Evolutionary conservation across 2,888 invertebrate species (phyloP), one percentile per base, ranked within the genome.

Genomic region (Dione juno): DNA sequence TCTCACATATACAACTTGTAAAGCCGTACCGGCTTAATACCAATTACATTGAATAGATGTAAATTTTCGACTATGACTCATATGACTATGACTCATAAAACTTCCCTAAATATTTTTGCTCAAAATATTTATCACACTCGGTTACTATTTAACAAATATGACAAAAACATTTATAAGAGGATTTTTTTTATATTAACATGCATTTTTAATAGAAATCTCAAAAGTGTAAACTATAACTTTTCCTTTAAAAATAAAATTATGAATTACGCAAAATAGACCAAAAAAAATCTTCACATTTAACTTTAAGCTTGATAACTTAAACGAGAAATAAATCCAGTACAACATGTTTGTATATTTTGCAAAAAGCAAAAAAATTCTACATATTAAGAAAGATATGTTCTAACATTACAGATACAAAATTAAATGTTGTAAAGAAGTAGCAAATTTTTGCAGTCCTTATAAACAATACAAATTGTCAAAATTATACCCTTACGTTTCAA

Each of bases 381-480:
- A 53, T 41, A 16, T 21, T 52, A 53, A 59, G 35, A 43, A 61
- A 67, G 50, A 19, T 52, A 61, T 43, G 41, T 61, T 61, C 53
- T 61, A 58, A 35, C 48, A 41, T 67, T 61, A 66, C 37, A 61
- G 61, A 66, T 66, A 61, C 14, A 77, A 82, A 77, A 77, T 79
- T 77, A 72, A 61, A 63, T 53, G 43, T 82, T 88, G 88, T 88
- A 88, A 87, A 89, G 79, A 84, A 85, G 87, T 88, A 90, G 88
- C 86, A 90, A 90, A 89, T 79, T 81, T 81, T 82, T 88, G 86
- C 87, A 89, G 85, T 91, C 86, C 90, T 89, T 88, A 88, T 67
- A 76, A 75, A 76, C 81, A 85, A 82, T 84, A 84, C 77, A 84
- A 86, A 84, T 82, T 81, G 83, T 84, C 80, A 86, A 84, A 87